These are phyloP conservation scores for Agrilus planipennis DNA, from an alignment of 1,140 invertebrate species.

Conservation along the genomic window DNA sequence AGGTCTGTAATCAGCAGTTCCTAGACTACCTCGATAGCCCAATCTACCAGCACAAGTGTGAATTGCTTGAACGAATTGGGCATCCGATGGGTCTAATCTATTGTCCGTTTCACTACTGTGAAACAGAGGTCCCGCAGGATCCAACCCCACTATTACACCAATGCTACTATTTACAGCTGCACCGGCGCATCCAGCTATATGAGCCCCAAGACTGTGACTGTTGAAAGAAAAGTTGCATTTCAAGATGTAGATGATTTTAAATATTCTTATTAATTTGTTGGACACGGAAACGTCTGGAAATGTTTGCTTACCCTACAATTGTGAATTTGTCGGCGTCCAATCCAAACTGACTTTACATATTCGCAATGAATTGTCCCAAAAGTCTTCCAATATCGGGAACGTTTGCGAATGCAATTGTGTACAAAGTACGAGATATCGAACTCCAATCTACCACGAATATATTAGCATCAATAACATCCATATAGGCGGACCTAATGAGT, in stretches of 20 bases:
- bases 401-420: constrained; percentile 36
- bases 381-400: constrained; percentile 40
- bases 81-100: constrained; percentile 48
- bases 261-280: too few species aligned
- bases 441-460: constrained; percentile 48
- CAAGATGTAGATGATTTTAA: too few species aligned
- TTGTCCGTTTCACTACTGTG: constrained; percentile 33
- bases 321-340: constrained; percentile 30
- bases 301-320: too few species aligned
- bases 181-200: constrained; percentile 50
- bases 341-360: constrained; percentile 24
- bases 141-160: constrained; percentile 33
- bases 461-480: too few species aligned
- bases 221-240: too few species aligned
- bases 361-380: constrained; percentile 39
- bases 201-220: constrained; percentile 58
- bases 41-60: constrained; percentile 38
- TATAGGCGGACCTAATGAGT: too few species aligned
- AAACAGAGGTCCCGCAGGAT: constrained; percentile 44
- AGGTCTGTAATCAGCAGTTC: constrained; percentile 59
- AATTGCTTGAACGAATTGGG: constrained; percentile 48
- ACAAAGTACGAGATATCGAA: constrained; percentile 25
- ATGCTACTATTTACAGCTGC: constrained; percentile 30
- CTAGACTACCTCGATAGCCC: constrained; percentile 45
- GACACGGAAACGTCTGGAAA: too few species aligned